Evolutionary conservation across 2,113 vertebrate species (phyloP), one percentile per base, ranked within the genome.

Genomic region (Carettochelys insculpta): DNA sequence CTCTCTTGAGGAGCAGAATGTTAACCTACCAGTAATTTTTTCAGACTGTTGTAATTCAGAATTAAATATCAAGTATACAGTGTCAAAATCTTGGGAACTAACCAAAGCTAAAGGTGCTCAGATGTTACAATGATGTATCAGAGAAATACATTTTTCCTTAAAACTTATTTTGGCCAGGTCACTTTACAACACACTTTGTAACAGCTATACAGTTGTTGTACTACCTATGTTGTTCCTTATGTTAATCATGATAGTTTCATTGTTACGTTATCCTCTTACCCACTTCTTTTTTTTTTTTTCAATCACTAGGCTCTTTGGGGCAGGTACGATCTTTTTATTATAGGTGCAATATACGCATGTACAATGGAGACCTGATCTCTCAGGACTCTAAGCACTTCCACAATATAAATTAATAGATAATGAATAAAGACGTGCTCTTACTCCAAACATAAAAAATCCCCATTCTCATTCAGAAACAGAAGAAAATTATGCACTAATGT

Each of bases 361-460:
- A 24, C 38, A 73, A 10, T 45, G 71, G 68, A 73, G 38, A 24
- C 38, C 20, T 73, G 71, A 73, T 73, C 71, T 73, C 38, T 43
- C 24, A 73, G 11, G 24, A 43, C 71, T 43, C 71, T 27, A 73
- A 11, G 20, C 5, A 45, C n/a, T 71, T 85, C 22, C 71, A 76
- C 80, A 92, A 90, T 68, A 73, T 43, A 24, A 73, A 73, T 27
- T 25, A 73, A 73, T 45, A 73, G 38, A 38, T 22, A 91, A 92
- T 71, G 90, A 92, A 92, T 12, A 94, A 20, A 54, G 90, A 53
- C 4, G 1, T 19, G 51, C 90, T 89, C 75, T 88, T 58, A 92
- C 19, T 71, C 48, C 51, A 93, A 51, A 87, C 3, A 87, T 48
- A 50, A 78, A 45, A 45, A 75, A 93, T 82, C 92, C 77, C 68